Evolutionary conservation across 2,113 vertebrate species (phyloP).

Genomic region (Gavia stellata): DNA sequence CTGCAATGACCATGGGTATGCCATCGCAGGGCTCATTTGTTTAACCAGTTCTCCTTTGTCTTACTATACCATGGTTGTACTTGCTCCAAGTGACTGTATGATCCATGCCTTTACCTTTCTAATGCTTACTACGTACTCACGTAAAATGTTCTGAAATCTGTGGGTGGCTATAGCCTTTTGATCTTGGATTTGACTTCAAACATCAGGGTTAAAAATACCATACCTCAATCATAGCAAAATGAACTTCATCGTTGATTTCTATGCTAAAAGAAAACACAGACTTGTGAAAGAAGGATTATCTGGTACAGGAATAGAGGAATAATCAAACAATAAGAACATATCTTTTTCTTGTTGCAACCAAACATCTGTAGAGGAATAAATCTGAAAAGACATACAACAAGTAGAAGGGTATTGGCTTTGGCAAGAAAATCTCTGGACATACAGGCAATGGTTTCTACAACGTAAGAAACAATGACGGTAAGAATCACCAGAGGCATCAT

Average conservation of each 20-base stretch:
- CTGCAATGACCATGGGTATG: not conserved
- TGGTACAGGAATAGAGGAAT: not conserved
- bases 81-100: not conserved
- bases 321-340: not conserved
- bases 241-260: not conserved
- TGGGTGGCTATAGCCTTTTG: not conserved
- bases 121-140: not conserved
- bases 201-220: not conserved
- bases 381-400: not conserved
- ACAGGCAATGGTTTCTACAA: not conserved
- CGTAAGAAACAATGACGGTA: not conserved
- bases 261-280: not conserved
- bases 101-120: not conserved
- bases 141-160: not conserved
- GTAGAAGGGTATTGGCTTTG: not conserved
- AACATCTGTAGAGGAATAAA: not conserved
- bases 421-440: not conserved
- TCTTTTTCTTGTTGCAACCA: not conserved
- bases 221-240: not conserved
- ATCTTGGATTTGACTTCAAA: not conserved
- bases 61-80: not conserved
- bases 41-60: not conserved
- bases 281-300: not conserved
- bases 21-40: not conserved
- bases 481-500: not conserved